These are phyloP conservation scores for Gryllus bimaculatus DNA, from an alignment of 1,140 invertebrate genomes.

Conservation along the genomic window DNA sequence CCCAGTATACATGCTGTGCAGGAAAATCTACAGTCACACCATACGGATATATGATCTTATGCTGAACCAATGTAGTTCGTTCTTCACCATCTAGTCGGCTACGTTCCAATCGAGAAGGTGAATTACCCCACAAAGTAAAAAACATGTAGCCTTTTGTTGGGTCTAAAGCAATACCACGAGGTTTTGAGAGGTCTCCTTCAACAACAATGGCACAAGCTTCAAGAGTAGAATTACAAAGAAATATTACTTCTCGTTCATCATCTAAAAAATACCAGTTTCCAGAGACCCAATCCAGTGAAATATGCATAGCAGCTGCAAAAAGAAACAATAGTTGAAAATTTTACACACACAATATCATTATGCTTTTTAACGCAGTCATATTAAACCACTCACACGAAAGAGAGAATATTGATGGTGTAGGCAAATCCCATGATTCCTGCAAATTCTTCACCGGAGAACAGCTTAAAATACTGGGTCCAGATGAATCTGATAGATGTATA, in stretches of 20 bases:
- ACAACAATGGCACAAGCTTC: conserved; percentile 58
- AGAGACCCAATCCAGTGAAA: conserved; percentile 77
- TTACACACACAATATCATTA: not conserved
- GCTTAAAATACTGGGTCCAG: conserved; percentile 35
- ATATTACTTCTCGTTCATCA: conserved; percentile 58
- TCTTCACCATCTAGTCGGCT: conserved; percentile 49
- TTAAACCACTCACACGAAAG: conserved; percentile 41
- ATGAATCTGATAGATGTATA: conserved; percentile 42
- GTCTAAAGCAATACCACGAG: conserved; percentile 70
- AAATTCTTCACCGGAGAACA: conserved; percentile 54
- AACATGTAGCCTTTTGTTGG: conserved; percentile 67
- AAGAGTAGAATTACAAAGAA: conserved; percentile 54
- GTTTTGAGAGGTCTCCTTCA: conserved; percentile 57
- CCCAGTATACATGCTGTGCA: conserved; percentile 66
- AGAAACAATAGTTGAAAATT: not conserved
- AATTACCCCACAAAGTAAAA: conserved; percentile 62
- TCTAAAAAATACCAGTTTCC: conserved; percentile 81
- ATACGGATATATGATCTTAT: conserved; percentile 63
- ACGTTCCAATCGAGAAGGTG: conserved; percentile 49
- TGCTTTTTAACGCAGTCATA: not conserved
- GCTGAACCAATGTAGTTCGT: conserved; percentile 41
- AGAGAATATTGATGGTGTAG: conserved; percentile 44
- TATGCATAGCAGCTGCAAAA: conserved; percentile 49
- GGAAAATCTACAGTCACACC: conserved; percentile 61
- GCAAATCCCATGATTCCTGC: conserved; percentile 43